phyloP scores from a whole-genome alignment of 1,140 invertebrate species.

The Ruditapes philippinarum region DNA sequence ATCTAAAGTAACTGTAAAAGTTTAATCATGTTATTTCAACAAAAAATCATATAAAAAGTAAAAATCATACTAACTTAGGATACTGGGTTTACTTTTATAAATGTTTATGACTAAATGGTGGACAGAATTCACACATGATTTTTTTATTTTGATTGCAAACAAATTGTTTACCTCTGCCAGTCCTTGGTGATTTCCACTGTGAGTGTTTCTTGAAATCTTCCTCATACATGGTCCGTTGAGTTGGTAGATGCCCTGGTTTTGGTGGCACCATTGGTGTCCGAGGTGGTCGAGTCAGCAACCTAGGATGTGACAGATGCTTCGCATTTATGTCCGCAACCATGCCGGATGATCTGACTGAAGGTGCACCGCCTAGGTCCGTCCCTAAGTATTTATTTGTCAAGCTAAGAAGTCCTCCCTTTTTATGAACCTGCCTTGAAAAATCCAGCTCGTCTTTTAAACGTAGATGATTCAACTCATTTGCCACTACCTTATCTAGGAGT shows the following conservation, averaged over 20 bases:
- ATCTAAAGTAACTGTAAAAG: no score
- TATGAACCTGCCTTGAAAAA: conserved; percentile 72
- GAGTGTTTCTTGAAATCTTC: conserved; percentile 56
- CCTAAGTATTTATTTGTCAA: conserved; percentile 17
- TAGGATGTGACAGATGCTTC: conserved; percentile 78
- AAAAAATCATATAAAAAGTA: no score
- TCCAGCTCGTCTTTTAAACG: conserved; percentile 79
- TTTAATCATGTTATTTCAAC: no score
- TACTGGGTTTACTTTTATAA: no score
- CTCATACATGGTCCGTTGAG: conserved; percentile 54
- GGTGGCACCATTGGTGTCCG: conserved; percentile 35
- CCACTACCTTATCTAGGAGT: conserved; percentile 77
- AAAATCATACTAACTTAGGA: no score
- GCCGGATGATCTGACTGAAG: neutral
- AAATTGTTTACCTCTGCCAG: conserved; percentile 14
- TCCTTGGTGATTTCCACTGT: conserved; percentile 19
- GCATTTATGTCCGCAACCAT: conserved; percentile 56
- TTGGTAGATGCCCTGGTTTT: conserved; percentile 39
- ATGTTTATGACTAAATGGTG: no score
- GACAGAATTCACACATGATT: no score
- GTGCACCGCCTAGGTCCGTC: neutral
- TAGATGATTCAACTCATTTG: conserved; percentile 80
- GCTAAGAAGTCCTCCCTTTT: conserved; percentile 36
- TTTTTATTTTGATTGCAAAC: no score
- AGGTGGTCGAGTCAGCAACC: conserved; percentile 70